Base-by-base conservation (phyloP, 2,797 vertebrate species). In the Pantherophis vulpinus region DNA sequence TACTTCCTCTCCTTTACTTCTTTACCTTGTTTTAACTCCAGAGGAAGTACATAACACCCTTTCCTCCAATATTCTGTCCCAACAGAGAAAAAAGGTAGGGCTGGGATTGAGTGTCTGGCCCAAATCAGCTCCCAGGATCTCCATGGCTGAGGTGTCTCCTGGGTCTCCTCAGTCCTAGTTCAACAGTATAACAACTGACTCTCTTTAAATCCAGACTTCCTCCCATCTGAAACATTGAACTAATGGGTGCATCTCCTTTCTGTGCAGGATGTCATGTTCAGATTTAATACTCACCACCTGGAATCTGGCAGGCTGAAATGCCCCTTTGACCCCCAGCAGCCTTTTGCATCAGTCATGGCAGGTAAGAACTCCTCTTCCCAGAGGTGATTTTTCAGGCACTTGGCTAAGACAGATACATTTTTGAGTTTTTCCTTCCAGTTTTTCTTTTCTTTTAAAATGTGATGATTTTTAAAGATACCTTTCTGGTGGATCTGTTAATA, bases 221-320 rank as follows among this genome's bases (percentile, higher is more conserved):
- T 88, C 32, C 88, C 32, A 86, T 79, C 4, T 66, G 47, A 14
- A 56, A 23, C 32, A 11, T 0, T 54, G 54, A 10, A n/a, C 0
- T 96, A 95, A 95, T 8, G 51, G 93, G 12, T 66, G 91, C 10
- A 5, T 92, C 12, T 90, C 18, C 58, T 96, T 96, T 95, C 1
- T 94, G 94, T 90, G 93, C 97, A 99, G 99, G 99, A 99, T 93
- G 97, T 97, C 0, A 94, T 96, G 18, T 99, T 99, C 97, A 98
- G 98, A 47, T 97, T 99, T 95, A 98, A 99, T 94, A 95, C 97
- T 89, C 96, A 98, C 91, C 98, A 97, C 93, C 93, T 98, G 95
- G 99, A 99, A 97, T 99, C 99, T n/a, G 99, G 99, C 91, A 98
- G 99, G 94, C 96, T 99, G 96, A 99, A 99, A 96, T 99, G 99